phyloP scores from a whole-genome alignment of 2,113 vertebrate genomes.

The Ceyx melanurus region DNA sequence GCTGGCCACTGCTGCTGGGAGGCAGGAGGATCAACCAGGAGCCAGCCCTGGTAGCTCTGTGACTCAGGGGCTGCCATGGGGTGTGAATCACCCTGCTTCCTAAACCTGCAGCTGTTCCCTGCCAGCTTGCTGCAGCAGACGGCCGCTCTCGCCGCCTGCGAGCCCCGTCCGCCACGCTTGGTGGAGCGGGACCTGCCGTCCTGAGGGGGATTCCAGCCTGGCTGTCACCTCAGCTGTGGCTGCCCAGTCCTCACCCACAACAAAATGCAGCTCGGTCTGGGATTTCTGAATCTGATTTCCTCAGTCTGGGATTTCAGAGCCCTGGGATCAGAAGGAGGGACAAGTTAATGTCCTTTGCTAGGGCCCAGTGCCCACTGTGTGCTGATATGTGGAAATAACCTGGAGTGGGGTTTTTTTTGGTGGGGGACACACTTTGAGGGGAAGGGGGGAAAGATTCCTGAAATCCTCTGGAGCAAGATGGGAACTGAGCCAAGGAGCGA shows the following conservation, averaged over 20 bases:
- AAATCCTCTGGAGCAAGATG: neutral
- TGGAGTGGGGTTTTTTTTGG: neutral
- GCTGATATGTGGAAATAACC: neutral
- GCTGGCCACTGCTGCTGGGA: slow-evolving; percentile 7
- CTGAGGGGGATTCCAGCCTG: neutral
- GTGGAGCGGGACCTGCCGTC: neutral
- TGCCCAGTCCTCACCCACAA: neutral
- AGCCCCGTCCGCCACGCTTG: accelerated
- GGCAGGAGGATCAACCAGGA: neutral
- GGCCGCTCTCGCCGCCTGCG: neutral
- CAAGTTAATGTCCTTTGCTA: neutral
- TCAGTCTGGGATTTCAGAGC: neutral
- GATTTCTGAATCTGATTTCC: neutral
- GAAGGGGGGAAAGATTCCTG: neutral
- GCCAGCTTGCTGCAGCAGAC: neutral
- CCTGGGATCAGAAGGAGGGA: neutral
- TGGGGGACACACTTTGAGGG: neutral
- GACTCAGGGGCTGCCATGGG: slow-evolving; percentile 33
- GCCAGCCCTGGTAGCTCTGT: slow-evolving; percentile 33
- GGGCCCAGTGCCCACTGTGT: neutral
- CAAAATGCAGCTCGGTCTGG: neutral
- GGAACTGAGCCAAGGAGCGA: neutral
- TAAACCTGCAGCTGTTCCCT: slow-evolving; percentile 46
- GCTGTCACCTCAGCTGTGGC: neutral
- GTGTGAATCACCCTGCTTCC: neutral